Evolutionary conservation across 2,797 vertebrate species (phyloP).

Genomic region (Amazonetta brasiliensis): DNA sequence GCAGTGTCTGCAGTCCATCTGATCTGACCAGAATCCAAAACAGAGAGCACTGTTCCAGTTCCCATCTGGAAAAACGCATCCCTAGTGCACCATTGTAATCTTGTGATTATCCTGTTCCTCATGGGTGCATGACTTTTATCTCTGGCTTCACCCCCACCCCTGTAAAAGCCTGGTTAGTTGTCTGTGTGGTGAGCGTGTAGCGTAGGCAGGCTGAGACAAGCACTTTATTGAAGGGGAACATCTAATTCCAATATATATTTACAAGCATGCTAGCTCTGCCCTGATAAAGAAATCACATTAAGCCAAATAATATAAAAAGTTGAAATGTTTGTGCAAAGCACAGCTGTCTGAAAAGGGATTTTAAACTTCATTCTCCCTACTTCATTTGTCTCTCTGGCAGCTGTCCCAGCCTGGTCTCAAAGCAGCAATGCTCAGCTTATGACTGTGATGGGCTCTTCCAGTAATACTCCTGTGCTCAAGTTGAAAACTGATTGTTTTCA

Average conservation of each 20-base stretch:
- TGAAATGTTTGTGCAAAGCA: conserved; percentile 31
- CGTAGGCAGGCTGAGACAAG: background rate
- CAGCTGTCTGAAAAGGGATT: conserved; percentile 38
- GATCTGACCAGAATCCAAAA: background rate
- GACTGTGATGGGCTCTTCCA: conserved; percentile 42
- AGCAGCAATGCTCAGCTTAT: conserved; percentile 24
- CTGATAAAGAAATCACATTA: conserved; percentile 33
- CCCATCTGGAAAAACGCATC: conserved; percentile 44
- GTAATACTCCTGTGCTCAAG: conserved; percentile 31
- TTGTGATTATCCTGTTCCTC: background rate
- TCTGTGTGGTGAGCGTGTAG: background rate
- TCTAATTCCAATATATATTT: background rate
- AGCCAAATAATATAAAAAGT: conserved; percentile 46
- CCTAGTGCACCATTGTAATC: conserved; percentile 14
- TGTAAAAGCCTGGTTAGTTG: conserved; percentile 21
- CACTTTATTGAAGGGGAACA: conserved; percentile 30
- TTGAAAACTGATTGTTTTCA: conserved; percentile 40
- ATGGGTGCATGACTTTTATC: background rate
- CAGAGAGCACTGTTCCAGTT: background rate
- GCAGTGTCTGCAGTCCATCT: background rate
- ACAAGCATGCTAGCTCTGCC: background rate
- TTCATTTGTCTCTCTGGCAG: conserved; percentile 59
- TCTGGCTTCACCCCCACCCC: background rate
- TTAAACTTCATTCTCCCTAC: conserved; percentile 28
- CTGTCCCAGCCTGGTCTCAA: conserved; percentile 47